A percentile compares a stretch with the other conserved stretches of the same genome.
Evolutionary conservation across 2,113 vertebrate genomes (phyloP).

Genomic region (Poeciliopsis prolifica): DNA sequence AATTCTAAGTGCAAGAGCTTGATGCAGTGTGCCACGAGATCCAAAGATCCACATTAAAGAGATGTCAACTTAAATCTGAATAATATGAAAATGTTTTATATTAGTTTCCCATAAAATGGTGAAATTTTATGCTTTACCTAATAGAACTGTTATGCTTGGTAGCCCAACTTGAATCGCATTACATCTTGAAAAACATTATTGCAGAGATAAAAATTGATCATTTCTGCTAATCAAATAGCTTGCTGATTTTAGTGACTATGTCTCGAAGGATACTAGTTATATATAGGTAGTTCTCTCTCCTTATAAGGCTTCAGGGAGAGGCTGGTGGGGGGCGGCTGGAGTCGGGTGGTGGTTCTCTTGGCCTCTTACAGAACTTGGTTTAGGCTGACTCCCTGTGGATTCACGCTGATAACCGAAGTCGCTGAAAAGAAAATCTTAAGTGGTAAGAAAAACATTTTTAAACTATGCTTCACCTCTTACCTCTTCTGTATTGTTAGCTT

Average conservation of each 20-base stretch:
- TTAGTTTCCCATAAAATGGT: background rate
- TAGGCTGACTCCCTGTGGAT: conserved; percentile 77
- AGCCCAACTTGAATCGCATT: background rate
- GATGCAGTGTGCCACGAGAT: background rate
- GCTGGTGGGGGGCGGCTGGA: conserved; percentile 65
- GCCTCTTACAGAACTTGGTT: conserved; percentile 64
- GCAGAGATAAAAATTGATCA: conserved; percentile 17
- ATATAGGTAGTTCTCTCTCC: conserved; percentile 76
- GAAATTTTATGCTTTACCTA: conserved; percentile 17
- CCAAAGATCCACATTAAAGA: conserved; percentile 5
- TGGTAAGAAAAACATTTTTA: conserved; percentile 66
- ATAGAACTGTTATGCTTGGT: background rate
- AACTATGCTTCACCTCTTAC: conserved; percentile 1
- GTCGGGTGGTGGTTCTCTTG: conserved; percentile 68
- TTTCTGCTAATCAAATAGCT: conserved; percentile 43
- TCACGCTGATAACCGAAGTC: conserved; percentile 73
- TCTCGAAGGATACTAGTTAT: conserved; percentile 75
- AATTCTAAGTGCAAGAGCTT: conserved; percentile 8
- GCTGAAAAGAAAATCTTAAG: conserved; percentile 67
- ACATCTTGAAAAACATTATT: background rate
- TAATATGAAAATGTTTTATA: conserved; percentile 3
- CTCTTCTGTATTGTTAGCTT: conserved; percentile 2
- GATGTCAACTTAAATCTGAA: conserved; percentile 3
- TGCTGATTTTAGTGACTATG: conserved; percentile 39
- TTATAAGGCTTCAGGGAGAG: conserved; percentile 70